phyloP scores from a whole-genome alignment of 2,113 vertebrate genomes.

The Rhizomys pruinosus region DNA sequence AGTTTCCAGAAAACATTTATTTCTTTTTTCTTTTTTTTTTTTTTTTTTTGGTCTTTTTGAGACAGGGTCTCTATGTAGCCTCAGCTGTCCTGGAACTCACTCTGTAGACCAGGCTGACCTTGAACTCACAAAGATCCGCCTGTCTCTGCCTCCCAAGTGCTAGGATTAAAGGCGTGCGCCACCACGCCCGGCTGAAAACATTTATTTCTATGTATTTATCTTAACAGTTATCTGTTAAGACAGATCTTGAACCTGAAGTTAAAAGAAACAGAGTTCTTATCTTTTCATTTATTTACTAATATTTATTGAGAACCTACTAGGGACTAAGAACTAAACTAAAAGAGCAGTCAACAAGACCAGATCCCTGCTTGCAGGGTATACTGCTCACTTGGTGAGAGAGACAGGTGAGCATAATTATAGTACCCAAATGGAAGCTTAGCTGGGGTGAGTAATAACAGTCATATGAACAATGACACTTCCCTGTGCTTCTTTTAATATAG shows the following conservation, averaged over 20 bases:
- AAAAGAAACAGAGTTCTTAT: conserved; percentile 17
- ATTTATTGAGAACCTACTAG: conserved; percentile 45
- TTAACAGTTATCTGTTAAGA: conserved; percentile 47
- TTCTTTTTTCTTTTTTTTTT: neutral
- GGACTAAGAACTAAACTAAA: conserved; percentile 51
- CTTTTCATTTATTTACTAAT: conserved; percentile 58
- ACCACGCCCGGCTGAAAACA: too few species aligned
- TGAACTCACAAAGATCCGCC: too few species aligned
- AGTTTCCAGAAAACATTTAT: conserved; percentile 48
- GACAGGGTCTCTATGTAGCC: too few species aligned
- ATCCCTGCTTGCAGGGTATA: neutral
- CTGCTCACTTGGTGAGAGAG: conserved; percentile 43
- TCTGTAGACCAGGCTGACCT: too few species aligned
- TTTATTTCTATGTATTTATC: neutral
- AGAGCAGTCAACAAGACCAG: neutral
- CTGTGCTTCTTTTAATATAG: conserved; percentile 48
- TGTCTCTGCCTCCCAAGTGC: too few species aligned
- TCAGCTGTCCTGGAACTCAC: too few species aligned
- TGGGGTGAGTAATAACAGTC: conserved; percentile 24
- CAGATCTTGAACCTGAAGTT: conserved; percentile 51
- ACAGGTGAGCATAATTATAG: conserved; percentile 41
- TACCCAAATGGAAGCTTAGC: conserved; percentile 8
- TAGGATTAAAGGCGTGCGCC: too few species aligned
- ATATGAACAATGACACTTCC: conserved; percentile 16
- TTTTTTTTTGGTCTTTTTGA: too few species aligned